Evolutionary conservation across 2,888 invertebrate genomes (phyloP).

Genomic region (Tenthredo amoena): DNA sequence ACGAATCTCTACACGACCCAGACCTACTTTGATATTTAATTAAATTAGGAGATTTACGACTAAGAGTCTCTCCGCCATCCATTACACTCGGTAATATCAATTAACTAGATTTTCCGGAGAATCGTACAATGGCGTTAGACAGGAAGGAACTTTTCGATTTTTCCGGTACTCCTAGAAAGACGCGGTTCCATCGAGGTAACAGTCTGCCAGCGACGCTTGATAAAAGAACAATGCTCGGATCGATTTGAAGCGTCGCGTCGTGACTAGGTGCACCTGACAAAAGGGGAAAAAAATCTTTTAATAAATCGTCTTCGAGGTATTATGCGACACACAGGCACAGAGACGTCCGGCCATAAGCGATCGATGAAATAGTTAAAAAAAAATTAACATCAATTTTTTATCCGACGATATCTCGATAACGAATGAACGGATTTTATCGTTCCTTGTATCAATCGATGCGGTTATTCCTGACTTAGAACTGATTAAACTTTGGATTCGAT

Average conservation of each 20-base stretch:
- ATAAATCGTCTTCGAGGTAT: slow-evolving; percentile 4
- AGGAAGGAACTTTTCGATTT: slow-evolving; percentile 2
- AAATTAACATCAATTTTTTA: background rate
- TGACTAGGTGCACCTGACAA: slow-evolving; percentile 14
- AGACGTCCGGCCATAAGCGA: background rate
- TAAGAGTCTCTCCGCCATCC: background rate
- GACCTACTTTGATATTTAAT: slow-evolving; percentile 8
- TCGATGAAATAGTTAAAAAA: background rate
- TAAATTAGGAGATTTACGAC: slow-evolving; percentile 6
- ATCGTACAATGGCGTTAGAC: background rate
- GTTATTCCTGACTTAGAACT: background rate
- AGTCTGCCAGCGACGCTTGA: background rate
- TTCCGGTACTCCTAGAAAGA: background rate
- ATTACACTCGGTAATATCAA: background rate
- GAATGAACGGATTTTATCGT: background rate
- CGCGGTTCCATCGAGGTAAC: slow-evolving; percentile 12
- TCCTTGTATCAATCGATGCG: background rate
- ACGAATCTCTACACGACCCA: background rate
- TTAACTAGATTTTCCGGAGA: background rate
- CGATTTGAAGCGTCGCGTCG: slow-evolving; percentile 8
- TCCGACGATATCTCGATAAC: background rate
- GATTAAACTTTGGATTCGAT: background rate
- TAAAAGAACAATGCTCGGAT: slow-evolving; percentile 31
- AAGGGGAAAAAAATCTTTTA: background rate
- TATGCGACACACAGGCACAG: background rate